These are phyloP conservation scores for Apogon talboti DNA, from an alignment of 2,797 vertebrate genomes.

Conservation along the genomic window DNA sequence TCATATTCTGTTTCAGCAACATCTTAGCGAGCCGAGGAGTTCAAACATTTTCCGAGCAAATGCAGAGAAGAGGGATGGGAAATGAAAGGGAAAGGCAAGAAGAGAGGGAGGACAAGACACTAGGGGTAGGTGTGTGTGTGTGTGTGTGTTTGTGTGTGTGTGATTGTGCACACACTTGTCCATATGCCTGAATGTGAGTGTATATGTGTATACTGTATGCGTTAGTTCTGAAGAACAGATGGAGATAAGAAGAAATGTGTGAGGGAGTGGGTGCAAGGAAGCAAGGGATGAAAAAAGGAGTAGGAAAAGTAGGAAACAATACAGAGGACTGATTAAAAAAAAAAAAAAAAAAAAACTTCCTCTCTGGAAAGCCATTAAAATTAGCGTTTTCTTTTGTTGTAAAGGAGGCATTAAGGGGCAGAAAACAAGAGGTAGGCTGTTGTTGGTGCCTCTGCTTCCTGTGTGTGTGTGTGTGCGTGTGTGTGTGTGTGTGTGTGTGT, in stretches of 20 bases:
- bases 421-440: constrained; percentile 10
- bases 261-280: constrained; percentile 63
- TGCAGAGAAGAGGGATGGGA: constrained; percentile 53
- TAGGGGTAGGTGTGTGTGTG: constrained; percentile 61
- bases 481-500: constrained; percentile 21
- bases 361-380: constrained; percentile 63
- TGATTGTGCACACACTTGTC: constrained; percentile 30
- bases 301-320: constrained; percentile 15
- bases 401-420: constrained; percentile 29
- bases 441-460: not conserved
- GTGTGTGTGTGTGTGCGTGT: constrained; percentile 18
- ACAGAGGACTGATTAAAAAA: constrained; percentile 33
- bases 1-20: constrained; percentile 79
- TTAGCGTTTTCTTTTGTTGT: constrained; percentile 63
- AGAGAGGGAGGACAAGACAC: constrained; percentile 73
- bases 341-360: constrained; percentile 33
- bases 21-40: constrained; percentile 80
- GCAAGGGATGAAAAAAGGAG: constrained; percentile 28
- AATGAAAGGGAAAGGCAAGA: constrained; percentile 60
- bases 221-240: constrained; percentile 76
- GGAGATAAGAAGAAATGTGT: constrained; percentile 71
- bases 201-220: constrained; percentile 50
- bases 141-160: constrained; percentile 29
- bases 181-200: constrained; percentile 33
- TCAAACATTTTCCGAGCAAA: constrained; percentile 83